Evolutionary conservation across 1,140 invertebrate genomes (phyloP), one percentile per base, ranked within the genome.

Genomic region (Cheumatopsyche charites): DNA sequence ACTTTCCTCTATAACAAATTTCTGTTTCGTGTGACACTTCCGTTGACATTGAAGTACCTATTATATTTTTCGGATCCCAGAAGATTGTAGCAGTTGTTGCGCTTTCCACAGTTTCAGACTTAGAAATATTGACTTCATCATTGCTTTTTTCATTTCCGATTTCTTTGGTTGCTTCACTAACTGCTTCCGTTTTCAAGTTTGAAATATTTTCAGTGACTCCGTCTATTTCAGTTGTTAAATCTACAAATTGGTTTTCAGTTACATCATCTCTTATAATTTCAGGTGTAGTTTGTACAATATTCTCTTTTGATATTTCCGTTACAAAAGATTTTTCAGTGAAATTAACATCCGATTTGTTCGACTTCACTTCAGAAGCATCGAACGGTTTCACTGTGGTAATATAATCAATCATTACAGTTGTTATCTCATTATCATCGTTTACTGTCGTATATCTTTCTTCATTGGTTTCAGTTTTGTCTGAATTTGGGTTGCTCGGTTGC

Each of bases 1-100:
- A 94, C 75, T 90, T 89, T 17, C 92, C 92, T 77, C 90, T 88
- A 79, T 91, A 94, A 77, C 92, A 94, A 58, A 94, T 94, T 82
- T 94, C 92, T 17, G 92, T 93, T 86, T 93, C 92, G 72, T 93
- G 90, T 7, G 92, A 92, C 36, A 93, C 86, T 82, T 92, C 91
- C 0, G 90, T 91, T 0, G 91, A 92, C 55, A 91, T 92, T 0
- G 90, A 90, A 0, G 91, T 91, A 72, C 89, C 86, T 11, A 90
- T 78, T 2, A 88, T 82, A 67, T 88, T 84, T 72, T 85, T 81
- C 69, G 89, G 78, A 79, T 87, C 80, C 82, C 86, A 81, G 78
- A 81, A 63, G 5, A 67, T 74, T 69, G 66, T 67, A 19, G 75
- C 69, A 65, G 69, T 49, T 21, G 76, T 76, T 25, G 78, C 70